These are phyloP conservation scores for Pollenia angustigena DNA, from an alignment of 2,888 invertebrate genomes.

Conservation along the genomic window DNA sequence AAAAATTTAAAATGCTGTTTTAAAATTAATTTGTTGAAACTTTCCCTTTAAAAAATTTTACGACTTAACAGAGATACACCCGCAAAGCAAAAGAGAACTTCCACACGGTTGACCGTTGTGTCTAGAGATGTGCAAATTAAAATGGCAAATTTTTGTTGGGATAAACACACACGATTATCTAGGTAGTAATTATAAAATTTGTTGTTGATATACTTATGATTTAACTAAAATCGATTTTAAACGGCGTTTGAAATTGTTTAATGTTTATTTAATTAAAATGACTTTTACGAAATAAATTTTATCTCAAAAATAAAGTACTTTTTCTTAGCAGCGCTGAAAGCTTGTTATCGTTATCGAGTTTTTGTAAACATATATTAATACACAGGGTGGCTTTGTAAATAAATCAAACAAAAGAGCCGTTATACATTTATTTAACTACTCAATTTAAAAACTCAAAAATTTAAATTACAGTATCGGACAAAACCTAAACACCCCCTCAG, in stretches of 20 bases:
- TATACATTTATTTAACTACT: background rate
- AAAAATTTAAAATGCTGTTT: constrained; percentile 29
- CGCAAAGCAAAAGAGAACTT: constrained; percentile 59
- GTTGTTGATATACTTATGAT: background rate
- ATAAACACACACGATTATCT: constrained; percentile 3
- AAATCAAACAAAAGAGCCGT: background rate
- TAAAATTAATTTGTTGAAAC: constrained; percentile 35
- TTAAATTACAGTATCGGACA: no score
- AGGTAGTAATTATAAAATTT: background rate
- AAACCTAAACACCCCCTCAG: no score
- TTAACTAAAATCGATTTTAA: background rate
- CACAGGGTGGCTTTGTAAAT: background rate
- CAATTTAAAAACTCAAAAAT: no score
- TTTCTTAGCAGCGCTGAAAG: constrained; percentile 5
- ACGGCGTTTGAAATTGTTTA: no score
- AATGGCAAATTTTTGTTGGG: constrained; percentile 13
- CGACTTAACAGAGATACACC: constrained; percentile 65
- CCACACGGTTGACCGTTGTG: constrained; percentile 32
- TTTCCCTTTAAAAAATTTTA: constrained; percentile 45
- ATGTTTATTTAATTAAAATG: no score
- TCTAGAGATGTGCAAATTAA: constrained; percentile 59
- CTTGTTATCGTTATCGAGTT: background rate
- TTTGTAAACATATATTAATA: background rate
- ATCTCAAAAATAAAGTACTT: background rate
- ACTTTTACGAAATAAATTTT: no score